These are phyloP conservation scores for Sardina pilchardus DNA, from an alignment of 2,113 vertebrate genomes.

Conservation along the genomic window DNA sequence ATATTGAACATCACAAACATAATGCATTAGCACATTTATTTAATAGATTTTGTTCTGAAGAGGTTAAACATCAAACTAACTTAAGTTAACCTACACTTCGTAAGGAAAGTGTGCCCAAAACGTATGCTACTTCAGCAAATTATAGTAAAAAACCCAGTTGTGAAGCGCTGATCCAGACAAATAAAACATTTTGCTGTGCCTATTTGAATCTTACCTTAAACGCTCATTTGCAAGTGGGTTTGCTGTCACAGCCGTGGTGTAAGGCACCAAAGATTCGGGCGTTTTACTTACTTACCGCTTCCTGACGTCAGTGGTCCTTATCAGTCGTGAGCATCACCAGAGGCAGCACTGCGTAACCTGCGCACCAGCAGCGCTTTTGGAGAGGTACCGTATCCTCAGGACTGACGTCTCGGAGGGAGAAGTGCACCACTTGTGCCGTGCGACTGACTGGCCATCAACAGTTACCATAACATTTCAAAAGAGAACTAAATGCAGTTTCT, in stretches of 20 bases:
- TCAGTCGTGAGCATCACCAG: constrained; percentile 28
- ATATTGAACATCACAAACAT: neutral
- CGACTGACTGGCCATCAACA: neutral
- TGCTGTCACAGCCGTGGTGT: constrained; percentile 43
- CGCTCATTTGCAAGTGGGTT: constrained; percentile 42
- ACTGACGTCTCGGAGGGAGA: neutral
- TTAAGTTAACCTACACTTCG: neutral
- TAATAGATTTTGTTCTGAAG: neutral
- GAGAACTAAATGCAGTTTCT: neutral
- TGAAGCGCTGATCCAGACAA: neutral
- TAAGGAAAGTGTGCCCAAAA: neutral
- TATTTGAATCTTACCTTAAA: constrained; percentile 55
- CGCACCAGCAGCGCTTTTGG: constrained; percentile 20
- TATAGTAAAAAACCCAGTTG: neutral
- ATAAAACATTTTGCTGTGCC: neutral
- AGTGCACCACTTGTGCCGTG: neutral
- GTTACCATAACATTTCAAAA: neutral
- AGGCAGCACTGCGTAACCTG: constrained; percentile 13
- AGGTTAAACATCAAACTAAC: neutral
- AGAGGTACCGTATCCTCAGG: neutral
- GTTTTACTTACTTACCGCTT: constrained; percentile 51
- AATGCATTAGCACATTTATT: neutral
- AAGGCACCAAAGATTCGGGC: constrained; percentile 45
- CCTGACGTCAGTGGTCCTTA: constrained; percentile 68
- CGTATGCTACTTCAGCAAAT: neutral